A percentile compares a stretch with the other conserved stretches of the same genome.
Evolutionary conservation across 1,140 invertebrate species (phyloP).

Genomic region (Galleria mellonella): DNA sequence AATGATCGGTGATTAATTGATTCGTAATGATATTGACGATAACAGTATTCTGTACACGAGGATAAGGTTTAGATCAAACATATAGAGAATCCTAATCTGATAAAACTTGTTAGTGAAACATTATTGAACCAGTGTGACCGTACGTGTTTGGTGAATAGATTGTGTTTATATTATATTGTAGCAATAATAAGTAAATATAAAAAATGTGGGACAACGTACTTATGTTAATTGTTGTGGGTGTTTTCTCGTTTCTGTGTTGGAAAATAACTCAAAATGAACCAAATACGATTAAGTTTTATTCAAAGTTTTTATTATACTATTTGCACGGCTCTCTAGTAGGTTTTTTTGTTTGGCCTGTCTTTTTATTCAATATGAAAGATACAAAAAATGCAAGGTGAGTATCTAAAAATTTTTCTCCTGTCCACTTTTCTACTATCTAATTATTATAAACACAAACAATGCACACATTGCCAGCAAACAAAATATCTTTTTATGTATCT

Average conservation of each 20-base stretch:
- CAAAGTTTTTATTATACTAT: constrained; percentile 35
- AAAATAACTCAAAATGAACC: constrained; percentile 34
- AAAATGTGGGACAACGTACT: constrained; percentile 42
- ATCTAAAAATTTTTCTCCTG: constrained; percentile 8
- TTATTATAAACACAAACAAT: too few relatives aligned
- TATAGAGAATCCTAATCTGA: constrained; percentile 5
- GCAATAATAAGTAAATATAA: background rate
- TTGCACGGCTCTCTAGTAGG: constrained; percentile 24
- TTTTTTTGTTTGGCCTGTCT: constrained; percentile 42
- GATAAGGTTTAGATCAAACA: too few relatives aligned
- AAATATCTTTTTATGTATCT: too few relatives aligned
- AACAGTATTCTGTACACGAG: too few relatives aligned
- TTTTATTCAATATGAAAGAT: constrained; percentile 42
- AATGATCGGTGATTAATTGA: too few relatives aligned
- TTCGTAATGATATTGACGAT: too few relatives aligned
- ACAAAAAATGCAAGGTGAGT: constrained; percentile 52
- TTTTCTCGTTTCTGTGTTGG: constrained; percentile 25
- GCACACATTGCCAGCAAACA: too few relatives aligned
- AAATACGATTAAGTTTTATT: constrained; percentile 41
- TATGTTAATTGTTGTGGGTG: constrained; percentile 21
- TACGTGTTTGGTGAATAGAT: constrained; percentile 12
- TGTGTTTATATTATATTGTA: constrained; percentile 6
- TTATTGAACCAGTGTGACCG: constrained; percentile 23
- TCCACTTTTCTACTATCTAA: background rate
- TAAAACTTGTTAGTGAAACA: constrained; percentile 4